phyloP scores from a whole-genome alignment of 2,797 vertebrate genomes.

The Eleutherodactylus coqui region DNA sequence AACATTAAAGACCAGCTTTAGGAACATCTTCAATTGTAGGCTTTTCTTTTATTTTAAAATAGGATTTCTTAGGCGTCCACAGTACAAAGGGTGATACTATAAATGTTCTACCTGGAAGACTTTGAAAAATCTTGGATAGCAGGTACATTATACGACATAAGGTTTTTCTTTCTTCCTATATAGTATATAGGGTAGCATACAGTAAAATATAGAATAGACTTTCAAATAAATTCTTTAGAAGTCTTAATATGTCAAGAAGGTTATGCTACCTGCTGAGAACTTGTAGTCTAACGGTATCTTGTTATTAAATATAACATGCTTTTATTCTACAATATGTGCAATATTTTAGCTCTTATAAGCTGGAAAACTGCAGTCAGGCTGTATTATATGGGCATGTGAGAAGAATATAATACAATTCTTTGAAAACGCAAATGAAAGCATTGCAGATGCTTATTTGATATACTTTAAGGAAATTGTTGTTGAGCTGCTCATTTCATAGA shows the following conservation, averaged over 20 bases:
- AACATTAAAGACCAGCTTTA: conserved; percentile 47
- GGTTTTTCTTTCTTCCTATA: not conserved
- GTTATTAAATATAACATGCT: too few species aligned
- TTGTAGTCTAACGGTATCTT: not conserved
- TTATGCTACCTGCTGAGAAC: not conserved
- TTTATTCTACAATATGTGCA: not conserved
- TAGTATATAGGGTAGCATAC: not conserved
- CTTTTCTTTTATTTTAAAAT: conserved; percentile 2
- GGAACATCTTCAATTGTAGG: conserved; percentile 10
- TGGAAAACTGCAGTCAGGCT: not conserved
- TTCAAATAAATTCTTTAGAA: not conserved
- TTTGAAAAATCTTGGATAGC: not conserved
- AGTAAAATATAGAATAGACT: not conserved
- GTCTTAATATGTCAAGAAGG: not conserved
- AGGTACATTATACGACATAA: not conserved
- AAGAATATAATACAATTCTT: too few species aligned
- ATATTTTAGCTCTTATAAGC: not conserved
- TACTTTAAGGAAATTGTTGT: too few species aligned
- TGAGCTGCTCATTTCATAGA: too few species aligned
- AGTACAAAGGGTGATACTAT: conserved; percentile 11
- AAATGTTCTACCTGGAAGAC: not conserved
- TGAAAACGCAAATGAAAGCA: too few species aligned
- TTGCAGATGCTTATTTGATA: too few species aligned
- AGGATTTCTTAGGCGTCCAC: not conserved
- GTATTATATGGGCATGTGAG: too few species aligned